Base-by-base conservation (phyloP, 2,797 vertebrate species). In the Ceryle rudis region DNA sequence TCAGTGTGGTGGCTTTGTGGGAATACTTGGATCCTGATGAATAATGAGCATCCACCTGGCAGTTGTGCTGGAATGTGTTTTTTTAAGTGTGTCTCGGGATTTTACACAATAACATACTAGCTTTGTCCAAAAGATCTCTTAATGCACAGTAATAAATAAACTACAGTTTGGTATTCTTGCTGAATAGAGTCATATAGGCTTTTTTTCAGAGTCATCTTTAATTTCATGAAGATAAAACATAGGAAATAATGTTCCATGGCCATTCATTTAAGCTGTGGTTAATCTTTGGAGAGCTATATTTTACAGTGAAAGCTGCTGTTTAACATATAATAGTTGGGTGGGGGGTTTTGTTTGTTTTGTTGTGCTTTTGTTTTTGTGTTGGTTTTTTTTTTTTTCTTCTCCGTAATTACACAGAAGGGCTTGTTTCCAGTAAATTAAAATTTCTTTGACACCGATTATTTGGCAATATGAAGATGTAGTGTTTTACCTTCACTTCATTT, bases 401-500 rank as follows among this genome's bases (percentile, higher is more conserved):
- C 22, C 81, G 26, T 54, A 96, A 83, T 94, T 67, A 60, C 65
- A 93, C 22, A 91, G 78, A 95, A 52, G 9, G 74, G 92, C 91
- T 90, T 89, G 51, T 88, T 97, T 90, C 93, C 81, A 90, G 60
- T 67, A 95, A 90, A 85, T 93, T 89, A 81, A 93, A 77, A 95
- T 89, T 96, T 96, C 90, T 90, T 89, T 96, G 90, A 89, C 70
- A 93, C 69, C 25, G 84, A 92, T 94, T 96, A 95, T 75, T 97
- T 95, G 83, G 58, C 72, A 89, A 83, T 93, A 82, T 94, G 81
- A 90, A 66, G 85, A 91, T 84, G 85, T 89, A 88, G 74, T 81
- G 67, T 81, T 97, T 97, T 95, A 89, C 85, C 80, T 97, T n/a
- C 49, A 73, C 74, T 96, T 97, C 88, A 95, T 96, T 97, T 96